Percentiles rank a stretch among this genome's conserved stretches.
Conservation (phyloP, 1,140 invertebrate species). For the Habropoda laboriosa region DNA sequence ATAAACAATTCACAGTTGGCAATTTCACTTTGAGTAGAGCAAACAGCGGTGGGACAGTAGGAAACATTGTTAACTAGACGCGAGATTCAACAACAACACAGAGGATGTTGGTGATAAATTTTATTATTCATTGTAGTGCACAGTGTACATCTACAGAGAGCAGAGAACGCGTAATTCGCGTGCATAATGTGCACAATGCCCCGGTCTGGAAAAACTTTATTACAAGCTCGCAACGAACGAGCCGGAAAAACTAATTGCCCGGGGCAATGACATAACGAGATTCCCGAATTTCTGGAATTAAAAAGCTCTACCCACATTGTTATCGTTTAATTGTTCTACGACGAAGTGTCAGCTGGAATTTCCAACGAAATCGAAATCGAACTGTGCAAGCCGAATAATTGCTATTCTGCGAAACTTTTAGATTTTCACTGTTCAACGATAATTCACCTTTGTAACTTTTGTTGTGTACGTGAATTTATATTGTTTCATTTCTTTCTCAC, state of each 20-base stretch:
- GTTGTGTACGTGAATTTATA: too few species aligned
- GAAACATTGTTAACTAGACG: background rate
- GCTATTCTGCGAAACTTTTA: too few species aligned
- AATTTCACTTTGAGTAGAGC: slow-evolving; percentile 2
- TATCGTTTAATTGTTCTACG: too few species aligned
- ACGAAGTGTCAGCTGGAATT: background rate
- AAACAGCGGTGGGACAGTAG: too few species aligned
- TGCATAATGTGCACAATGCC: slow-evolving; percentile 43
- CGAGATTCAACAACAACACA: slow-evolving; percentile 28
- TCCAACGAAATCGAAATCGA: too few species aligned
- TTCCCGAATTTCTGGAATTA: background rate
- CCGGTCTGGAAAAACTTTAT: slow-evolving; percentile 34
- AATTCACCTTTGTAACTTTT: too few species aligned
- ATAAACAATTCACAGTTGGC: background rate
- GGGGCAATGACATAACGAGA: too few species aligned
- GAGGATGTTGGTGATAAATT: slow-evolving; percentile 36
- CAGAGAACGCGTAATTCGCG: slow-evolving; percentile 40
- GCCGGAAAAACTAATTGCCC: slow-evolving; percentile 24
- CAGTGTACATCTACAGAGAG: slow-evolving; percentile 34
- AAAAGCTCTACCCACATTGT: too few species aligned
- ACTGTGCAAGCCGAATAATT: too few species aligned
- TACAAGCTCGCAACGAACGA: slow-evolving; percentile 12
- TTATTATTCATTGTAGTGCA: slow-evolving; percentile 54
- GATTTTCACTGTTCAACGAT: too few species aligned
- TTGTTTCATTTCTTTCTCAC: too few species aligned